Percentiles rank a stretch among this genome's conserved stretches.
Conservation (phyloP, 1,140 invertebrate species). For the Aethina tumida region DNA sequence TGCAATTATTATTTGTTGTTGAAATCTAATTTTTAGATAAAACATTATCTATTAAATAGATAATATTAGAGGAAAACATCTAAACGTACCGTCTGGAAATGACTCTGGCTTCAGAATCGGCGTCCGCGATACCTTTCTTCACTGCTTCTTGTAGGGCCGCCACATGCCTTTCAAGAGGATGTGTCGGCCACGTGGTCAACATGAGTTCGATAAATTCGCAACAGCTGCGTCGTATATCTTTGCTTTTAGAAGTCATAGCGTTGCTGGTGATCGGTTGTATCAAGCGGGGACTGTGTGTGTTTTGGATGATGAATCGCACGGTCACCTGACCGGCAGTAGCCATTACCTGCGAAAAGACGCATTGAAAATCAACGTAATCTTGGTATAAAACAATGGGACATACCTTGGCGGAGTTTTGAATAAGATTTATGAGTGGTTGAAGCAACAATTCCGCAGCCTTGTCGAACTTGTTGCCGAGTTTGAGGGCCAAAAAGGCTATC, state of each 20-base stretch:
- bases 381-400: constrained; percentile 4
- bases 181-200: constrained; percentile 74
- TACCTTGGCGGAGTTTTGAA: constrained; percentile 93
- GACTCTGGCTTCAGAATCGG: constrained; percentile 77
- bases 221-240: constrained; percentile 73
- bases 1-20: constrained; percentile 32
- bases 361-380: too few relatives aligned
- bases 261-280: constrained; percentile 79
- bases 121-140: constrained; percentile 83
- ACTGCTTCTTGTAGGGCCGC: constrained; percentile 71
- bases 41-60: background rate
- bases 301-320: constrained; percentile 80
- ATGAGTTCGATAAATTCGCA: constrained; percentile 82
- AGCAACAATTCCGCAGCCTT: constrained; percentile 75
- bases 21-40: constrained; percentile 1
- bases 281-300: constrained; percentile 75
- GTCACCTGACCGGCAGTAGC: constrained; percentile 80
- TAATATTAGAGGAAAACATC: constrained; percentile 13
- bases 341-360: constrained; percentile 69
- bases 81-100: constrained; percentile 55
- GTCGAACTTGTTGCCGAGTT: constrained; percentile 73
- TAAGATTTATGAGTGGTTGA: constrained; percentile 76
- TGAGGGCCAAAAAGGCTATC: constrained; percentile 81
- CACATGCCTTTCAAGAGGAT: constrained; percentile 74
- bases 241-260: constrained; percentile 73